Evolutionary conservation across 2,888 invertebrate species (phyloP).

Genomic region (Ctenicera cuprea): DNA sequence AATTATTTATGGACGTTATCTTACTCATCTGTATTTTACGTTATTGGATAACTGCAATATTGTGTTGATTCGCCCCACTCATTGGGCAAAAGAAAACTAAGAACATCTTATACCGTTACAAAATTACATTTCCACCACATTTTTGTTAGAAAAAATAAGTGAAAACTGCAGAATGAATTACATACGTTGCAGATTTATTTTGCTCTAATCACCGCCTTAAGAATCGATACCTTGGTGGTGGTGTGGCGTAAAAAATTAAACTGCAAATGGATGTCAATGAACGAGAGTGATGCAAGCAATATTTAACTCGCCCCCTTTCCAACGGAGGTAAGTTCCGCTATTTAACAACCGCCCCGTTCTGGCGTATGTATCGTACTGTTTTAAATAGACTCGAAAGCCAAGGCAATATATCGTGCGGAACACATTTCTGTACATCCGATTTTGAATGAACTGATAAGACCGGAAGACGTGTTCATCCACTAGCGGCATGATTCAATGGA

Average conservation of each 20-base stretch:
- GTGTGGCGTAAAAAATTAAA: conserved; percentile 20
- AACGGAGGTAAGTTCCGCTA: conserved; percentile 19
- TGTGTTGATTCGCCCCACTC: too few relatives aligned
- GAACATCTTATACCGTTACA: too few relatives aligned
- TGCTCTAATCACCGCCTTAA: conserved; percentile 7
- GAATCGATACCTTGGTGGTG: background rate
- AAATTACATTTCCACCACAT: too few relatives aligned
- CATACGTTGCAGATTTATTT: conserved; percentile 1
- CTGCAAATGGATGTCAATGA: conserved; percentile 29
- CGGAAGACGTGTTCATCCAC: conserved; percentile 62
- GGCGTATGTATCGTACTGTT: conserved; percentile 35
- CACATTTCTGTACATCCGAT: conserved; percentile 64
- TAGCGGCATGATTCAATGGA: conserved; percentile 62
- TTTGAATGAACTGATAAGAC: conserved; percentile 63
- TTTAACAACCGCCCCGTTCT: conserved; percentile 27
- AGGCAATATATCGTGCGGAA: conserved; percentile 56
- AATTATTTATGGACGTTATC: too few relatives aligned
- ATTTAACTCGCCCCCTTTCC: conserved; percentile 3
- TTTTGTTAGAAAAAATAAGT: too few relatives aligned
- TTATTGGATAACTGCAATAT: too few relatives aligned
- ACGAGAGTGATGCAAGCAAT: conserved; percentile 28
- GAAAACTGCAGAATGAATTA: too few relatives aligned
- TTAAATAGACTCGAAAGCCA: conserved; percentile 41
- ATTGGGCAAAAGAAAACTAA: too few relatives aligned
- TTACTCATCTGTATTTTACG: too few relatives aligned